Percentiles rank a stretch among this genome's conserved stretches.
Evolutionary conservation across 2,113 vertebrate species (phyloP).

Genomic region (Axis porcinus): DNA sequence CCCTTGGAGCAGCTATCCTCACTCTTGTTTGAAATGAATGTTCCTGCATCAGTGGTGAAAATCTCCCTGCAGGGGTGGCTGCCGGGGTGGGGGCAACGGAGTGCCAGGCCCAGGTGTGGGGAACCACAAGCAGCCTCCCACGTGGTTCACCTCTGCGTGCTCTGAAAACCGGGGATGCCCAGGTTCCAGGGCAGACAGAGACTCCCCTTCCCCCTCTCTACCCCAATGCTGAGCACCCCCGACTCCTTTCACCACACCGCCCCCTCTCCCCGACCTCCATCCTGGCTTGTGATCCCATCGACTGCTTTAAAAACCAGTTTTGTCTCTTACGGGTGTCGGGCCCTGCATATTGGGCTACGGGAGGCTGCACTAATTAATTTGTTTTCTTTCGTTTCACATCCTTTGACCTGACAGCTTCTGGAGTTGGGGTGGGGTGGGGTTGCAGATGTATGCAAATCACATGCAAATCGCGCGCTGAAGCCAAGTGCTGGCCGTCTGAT

Average conservation of each 20-base stretch:
- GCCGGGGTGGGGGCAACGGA: accelerated
- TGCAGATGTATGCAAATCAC: slow-evolving; percentile 71
- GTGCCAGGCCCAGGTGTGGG: neutral
- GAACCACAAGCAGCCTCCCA: neutral
- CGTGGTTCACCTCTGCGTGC: accelerated
- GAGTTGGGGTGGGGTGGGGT: neutral
- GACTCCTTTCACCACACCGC: accelerated
- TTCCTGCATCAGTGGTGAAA: neutral
- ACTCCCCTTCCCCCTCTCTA: neutral
- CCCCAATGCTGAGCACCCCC: accelerated
- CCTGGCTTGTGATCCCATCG: neutral
- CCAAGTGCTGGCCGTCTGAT: slow-evolving; percentile 52
- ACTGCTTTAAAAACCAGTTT: neutral
- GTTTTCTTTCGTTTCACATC: slow-evolving; percentile 68
- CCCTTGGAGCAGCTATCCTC: neutral
- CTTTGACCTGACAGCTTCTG: slow-evolving; percentile 46
- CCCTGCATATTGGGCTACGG: neutral
- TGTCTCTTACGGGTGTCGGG: neutral
- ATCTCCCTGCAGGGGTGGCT: neutral
- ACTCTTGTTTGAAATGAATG: neutral
- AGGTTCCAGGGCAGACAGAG: neutral
- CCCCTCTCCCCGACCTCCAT: neutral
- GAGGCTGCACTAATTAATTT: slow-evolving; percentile 66
- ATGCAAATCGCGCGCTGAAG: slow-evolving; percentile 52
- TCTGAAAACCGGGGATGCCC: neutral